Conservation (phyloP, 1,140 invertebrate genomes). For the Adoxophyes honmai region DNA sequence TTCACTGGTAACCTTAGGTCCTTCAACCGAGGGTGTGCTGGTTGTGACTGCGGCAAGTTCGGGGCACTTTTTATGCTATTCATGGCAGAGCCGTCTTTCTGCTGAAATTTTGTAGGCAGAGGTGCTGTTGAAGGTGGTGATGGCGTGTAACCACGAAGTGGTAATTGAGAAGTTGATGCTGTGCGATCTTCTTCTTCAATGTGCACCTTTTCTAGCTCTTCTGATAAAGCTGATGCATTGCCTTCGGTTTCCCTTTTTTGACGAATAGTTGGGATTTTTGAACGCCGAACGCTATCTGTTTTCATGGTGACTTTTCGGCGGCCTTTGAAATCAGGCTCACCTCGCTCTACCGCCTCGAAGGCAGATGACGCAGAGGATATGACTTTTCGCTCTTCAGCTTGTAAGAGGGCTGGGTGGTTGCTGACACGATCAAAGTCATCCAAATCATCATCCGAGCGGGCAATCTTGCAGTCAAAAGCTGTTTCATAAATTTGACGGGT, state of each 20-base stretch:
- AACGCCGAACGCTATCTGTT: slow-evolving; percentile 74
- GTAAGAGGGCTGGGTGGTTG: slow-evolving; percentile 86
- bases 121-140: slow-evolving; percentile 89
- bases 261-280: slow-evolving; percentile 79
- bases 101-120: slow-evolving; percentile 87
- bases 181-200: slow-evolving; percentile 78
- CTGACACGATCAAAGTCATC: slow-evolving; percentile 88
- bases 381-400: slow-evolving; percentile 75
- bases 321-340: slow-evolving; percentile 65
- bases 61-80: slow-evolving; percentile 88
- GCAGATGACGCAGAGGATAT: slow-evolving; percentile 69
- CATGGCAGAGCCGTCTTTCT: slow-evolving; percentile 83
- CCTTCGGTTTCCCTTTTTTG: slow-evolving; percentile 77
- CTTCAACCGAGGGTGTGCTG: slow-evolving; percentile 82
- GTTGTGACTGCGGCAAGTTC: slow-evolving; percentile 83
- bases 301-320: slow-evolving; percentile 73
- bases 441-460: slow-evolving; percentile 88
- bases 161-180: slow-evolving; percentile 69
- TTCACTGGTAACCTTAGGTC: slow-evolving; percentile 83
- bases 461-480: slow-evolving; percentile 92
- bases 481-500: slow-evolving; percentile 90
- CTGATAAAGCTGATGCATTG: slow-evolving; percentile 77
- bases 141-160: slow-evolving; percentile 82
- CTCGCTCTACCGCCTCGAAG: slow-evolving; percentile 68
- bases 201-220: slow-evolving; percentile 81